Base-by-base conservation (phyloP, 1,140 invertebrate genomes). In the Zaprionus capensis region DNA sequence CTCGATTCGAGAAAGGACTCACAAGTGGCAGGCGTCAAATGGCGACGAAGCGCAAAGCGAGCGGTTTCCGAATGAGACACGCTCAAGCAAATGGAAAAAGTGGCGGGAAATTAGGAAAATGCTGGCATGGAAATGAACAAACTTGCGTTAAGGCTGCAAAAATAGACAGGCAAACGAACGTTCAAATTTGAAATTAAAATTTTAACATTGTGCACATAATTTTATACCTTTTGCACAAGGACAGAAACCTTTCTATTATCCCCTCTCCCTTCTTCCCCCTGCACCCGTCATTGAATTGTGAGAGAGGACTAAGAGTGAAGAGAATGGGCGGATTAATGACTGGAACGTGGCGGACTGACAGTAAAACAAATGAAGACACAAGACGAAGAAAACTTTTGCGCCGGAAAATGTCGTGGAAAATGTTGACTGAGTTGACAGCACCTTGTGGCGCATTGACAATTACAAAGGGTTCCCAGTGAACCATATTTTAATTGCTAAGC, bases 121-220 rank as follows among this genome's bases (percentile, higher is more conserved):
- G 71, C 58, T 73, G 66, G 59, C 70, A 46, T 46, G 36, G 36
- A 74, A 78, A 70, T 70, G 74, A 80, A 65, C 64, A 72, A 76
- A 67, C 22, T 57, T 17, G 53, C 64, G 34, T 51, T 34, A 53
- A 58, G 56, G 15, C 26, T 15, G 24, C 12, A 15, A 55, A 56
- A 64, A n/a, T 11, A 61, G 44, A 65, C 26, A 22, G 14, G 49
- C 26, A 51, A 63, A 59, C 59, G 41, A 46, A 41, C 62, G 63
- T 78, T 87, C 74, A 76, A 84, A 84, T 90, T 85, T 86, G 74
- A 80, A 91, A 91, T 91, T 91, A 90, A 81, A 91, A 91, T 87
- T 86, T 91, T 83, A 73, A 57, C 83, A 58, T 77, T 80, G 77
- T 73, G 78, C 77, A 91, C 82, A 91, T 91, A 81, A 90, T 83